Evolutionary conservation across 2,888 invertebrate species (phyloP).

Genomic region (Blera fallax): DNA sequence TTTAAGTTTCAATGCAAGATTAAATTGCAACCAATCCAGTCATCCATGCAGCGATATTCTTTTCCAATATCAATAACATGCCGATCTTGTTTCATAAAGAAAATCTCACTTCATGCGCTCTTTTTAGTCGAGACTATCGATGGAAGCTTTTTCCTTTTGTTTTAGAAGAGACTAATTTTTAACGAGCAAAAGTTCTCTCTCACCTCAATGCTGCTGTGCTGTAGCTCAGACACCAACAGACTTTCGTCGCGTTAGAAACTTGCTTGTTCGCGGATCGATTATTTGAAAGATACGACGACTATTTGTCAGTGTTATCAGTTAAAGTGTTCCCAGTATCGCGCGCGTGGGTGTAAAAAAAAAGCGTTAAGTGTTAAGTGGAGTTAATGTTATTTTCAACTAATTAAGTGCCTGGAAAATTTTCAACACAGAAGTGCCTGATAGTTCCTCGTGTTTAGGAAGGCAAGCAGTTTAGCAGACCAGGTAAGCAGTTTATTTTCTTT

Average conservation of each 20-base stretch:
- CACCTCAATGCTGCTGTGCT: background rate
- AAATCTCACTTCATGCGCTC: background rate
- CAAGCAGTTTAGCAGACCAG: background rate
- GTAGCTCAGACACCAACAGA: constrained; percentile 16
- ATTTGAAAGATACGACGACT: background rate
- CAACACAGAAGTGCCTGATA: background rate
- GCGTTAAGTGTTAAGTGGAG: background rate
- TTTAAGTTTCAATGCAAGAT: background rate
- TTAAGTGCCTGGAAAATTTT: background rate
- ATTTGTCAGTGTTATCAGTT: background rate
- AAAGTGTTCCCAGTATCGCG: background rate
- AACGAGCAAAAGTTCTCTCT: background rate
- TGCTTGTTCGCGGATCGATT: background rate
- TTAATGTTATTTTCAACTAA: background rate
- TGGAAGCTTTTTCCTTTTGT: background rate
- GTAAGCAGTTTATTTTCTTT: constrained; percentile 5
- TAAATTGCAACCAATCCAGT: background rate
- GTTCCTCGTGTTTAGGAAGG: background rate
- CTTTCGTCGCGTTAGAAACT: constrained; percentile 10
- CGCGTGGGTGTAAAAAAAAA: background rate
- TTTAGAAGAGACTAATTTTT: background rate
- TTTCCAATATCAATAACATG: background rate
- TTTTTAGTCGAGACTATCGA: background rate
- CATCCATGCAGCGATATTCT: background rate
- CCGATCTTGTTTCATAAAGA: background rate